A percentile compares a stretch with the other conserved stretches of the same genome.
These are phyloP conservation scores for Theristus sp. DNA, from an alignment of 2,888 invertebrate genomes.

Conservation along the genomic window DNA sequence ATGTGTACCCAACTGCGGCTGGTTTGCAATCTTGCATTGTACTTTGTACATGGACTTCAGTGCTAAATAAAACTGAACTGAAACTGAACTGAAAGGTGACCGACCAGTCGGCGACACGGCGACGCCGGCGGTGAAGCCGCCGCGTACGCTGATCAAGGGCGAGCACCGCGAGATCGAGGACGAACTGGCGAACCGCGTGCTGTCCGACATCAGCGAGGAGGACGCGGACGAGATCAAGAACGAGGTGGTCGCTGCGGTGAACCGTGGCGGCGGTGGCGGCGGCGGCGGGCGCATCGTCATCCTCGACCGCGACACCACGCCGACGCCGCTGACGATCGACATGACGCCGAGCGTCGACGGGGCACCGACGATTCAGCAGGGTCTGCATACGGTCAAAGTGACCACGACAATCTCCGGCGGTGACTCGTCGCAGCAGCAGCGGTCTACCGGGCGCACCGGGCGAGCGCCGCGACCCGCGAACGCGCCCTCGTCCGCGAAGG, in stretches of 20 bases:
- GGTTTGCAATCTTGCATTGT: too few relatives aligned
- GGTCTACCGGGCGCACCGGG: neutral
- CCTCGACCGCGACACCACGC: neutral
- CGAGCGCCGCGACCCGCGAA: neutral
- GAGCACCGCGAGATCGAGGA: constrained; percentile 20
- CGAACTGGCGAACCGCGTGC: constrained; percentile 27
- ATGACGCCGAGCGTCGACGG: neutral
- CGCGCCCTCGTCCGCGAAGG: neutral
- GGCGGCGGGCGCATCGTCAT: neutral
- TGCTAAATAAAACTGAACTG: too few relatives aligned
- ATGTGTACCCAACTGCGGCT: too few relatives aligned
- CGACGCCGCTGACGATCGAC: neutral
- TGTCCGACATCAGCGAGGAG: constrained; percentile 25
- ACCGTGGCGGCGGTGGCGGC: neutral
- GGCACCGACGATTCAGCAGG: neutral
- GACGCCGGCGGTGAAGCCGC: neutral
- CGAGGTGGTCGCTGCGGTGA: neutral
- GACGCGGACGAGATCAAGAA: constrained; percentile 3
- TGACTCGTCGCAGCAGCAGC: neutral
- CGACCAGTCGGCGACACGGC: too few relatives aligned
- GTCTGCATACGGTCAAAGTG: neutral
- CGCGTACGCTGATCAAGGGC: neutral
- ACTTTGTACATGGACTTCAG: too few relatives aligned
- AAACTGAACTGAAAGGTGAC: too few relatives aligned
- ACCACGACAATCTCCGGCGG: neutral